A percentile compares a stretch with the other conserved stretches of the same genome.
Conservation (phyloP, 2,888 invertebrate species). For the Tyria jacobaeae region DNA sequence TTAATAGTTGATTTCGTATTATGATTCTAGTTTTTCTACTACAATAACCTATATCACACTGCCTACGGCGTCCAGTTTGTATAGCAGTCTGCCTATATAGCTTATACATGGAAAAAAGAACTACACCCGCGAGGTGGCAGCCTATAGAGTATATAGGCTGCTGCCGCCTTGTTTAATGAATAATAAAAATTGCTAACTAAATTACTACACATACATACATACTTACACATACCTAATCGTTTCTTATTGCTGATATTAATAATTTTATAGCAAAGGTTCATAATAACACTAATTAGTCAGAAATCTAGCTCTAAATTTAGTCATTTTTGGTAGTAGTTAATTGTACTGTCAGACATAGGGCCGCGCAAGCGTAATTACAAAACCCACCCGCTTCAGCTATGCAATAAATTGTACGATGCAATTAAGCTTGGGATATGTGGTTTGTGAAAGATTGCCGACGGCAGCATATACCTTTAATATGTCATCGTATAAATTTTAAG, state of each 20-base stretch:
- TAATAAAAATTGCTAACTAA: not conserved
- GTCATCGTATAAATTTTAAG: slow-evolving; percentile 54
- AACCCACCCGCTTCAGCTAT: slow-evolving; percentile 60
- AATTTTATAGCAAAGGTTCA: not conserved
- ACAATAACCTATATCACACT: too few relatives aligned
- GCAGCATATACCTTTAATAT: slow-evolving; percentile 49
- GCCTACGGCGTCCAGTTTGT: too few relatives aligned
- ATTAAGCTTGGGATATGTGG: slow-evolving; percentile 66
- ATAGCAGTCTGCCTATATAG: too few relatives aligned
- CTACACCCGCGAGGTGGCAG: too few relatives aligned
- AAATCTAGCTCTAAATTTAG: slow-evolving; percentile 33
- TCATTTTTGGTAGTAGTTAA: slow-evolving; percentile 59
- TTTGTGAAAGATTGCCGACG: slow-evolving; percentile 49
- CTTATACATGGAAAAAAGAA: too few relatives aligned
- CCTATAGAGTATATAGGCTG: too few relatives aligned
- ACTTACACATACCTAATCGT: not conserved
- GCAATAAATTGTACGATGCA: slow-evolving; percentile 71
- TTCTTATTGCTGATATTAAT: not conserved
- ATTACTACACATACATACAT: too few relatives aligned
- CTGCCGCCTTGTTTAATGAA: too few relatives aligned
- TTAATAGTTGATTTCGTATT: not conserved
- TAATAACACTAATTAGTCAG: slow-evolving; percentile 28
- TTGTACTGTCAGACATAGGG: slow-evolving; percentile 59
- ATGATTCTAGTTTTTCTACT: not conserved
- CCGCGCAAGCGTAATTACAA: slow-evolving; percentile 62